Percentiles rank a stretch among this genome's conserved stretches.
Evolutionary conservation across 2,797 vertebrate species (phyloP).

Genomic region (Pelochelys cantorii): DNA sequence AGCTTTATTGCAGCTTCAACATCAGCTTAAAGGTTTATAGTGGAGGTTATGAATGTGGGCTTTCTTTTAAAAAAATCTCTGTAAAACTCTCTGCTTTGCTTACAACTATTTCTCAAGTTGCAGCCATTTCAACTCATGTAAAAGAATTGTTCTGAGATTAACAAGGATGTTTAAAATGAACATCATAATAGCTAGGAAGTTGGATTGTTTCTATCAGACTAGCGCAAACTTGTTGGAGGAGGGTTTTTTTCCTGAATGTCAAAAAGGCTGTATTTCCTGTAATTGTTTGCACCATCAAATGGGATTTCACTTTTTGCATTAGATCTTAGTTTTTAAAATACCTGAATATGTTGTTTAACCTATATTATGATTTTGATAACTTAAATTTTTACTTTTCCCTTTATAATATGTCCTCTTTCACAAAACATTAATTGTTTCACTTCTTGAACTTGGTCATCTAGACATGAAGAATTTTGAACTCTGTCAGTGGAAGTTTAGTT

Average conservation of each 20-base stretch:
- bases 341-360: not conserved
- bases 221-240: slow-evolving; percentile 78
- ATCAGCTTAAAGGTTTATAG: not conserved
- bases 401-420: not conserved
- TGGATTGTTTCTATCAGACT: slow-evolving; percentile 77
- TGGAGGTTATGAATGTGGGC: not conserved
- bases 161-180: slow-evolving; percentile 72
- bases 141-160: slow-evolving; percentile 62
- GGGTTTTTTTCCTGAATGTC: slow-evolving; percentile 70
- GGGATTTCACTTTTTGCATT: slow-evolving; percentile 34
- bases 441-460: not conserved
- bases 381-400: not conserved
- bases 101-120: slow-evolving; percentile 27
- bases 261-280: slow-evolving; percentile 77
- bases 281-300: slow-evolving; percentile 77
- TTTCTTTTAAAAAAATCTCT: not conserved
- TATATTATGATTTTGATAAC: slow-evolving; percentile 2
- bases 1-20: not conserved
- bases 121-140: slow-evolving; percentile 43
- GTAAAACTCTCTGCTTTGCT: slow-evolving; percentile 43
- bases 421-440: not conserved
- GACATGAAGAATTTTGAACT: not conserved
- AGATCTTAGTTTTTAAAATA: slow-evolving; percentile 20
- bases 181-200: slow-evolving; percentile 74
- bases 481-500: not conserved